A percentile compares a stretch with the other conserved stretches of the same genome.
These are phyloP conservation scores for Dolichopus griseipennis DNA, from an alignment of 2,888 invertebrate genomes.

Conservation along the genomic window DNA sequence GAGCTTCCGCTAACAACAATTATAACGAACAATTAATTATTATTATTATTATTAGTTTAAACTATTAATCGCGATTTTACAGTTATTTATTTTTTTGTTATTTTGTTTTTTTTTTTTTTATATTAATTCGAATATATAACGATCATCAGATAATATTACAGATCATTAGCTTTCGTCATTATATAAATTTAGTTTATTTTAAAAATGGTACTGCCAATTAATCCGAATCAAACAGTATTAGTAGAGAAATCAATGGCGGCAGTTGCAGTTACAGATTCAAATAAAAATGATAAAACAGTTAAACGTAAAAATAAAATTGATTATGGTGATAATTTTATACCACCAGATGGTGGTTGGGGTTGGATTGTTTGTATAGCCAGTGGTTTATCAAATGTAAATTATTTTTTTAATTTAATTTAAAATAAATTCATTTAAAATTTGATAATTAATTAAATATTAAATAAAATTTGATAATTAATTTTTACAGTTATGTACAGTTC, in stretches of 20 bases:
- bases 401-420: slow-evolving; percentile 5
- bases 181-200: not conserved
- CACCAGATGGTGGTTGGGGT: slow-evolving; percentile 68
- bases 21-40: too few species aligned
- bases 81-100: too few species aligned
- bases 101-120: too few species aligned
- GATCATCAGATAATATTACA: too few species aligned
- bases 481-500: slow-evolving; percentile 56
- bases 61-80: too few species aligned
- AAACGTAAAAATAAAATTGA: slow-evolving; percentile 41
- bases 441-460: not conserved
- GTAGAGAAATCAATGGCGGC: too few species aligned
- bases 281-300: slow-evolving; percentile 33
- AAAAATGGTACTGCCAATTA: slow-evolving; percentile 10
- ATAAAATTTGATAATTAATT: slow-evolving; percentile 16
- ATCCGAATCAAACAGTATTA: not conserved
- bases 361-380: slow-evolving; percentile 65
- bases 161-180: not conserved
- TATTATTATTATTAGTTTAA: too few species aligned
- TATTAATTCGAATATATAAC: too few species aligned
- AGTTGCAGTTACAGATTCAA: not conserved
- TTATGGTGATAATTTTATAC: slow-evolving; percentile 49
- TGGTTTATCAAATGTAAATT: slow-evolving; percentile 63
- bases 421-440: not conserved
- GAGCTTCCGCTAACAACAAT: too few species aligned